Conservation (phyloP, 2,888 invertebrate genomes). For the Spodoptera littoralis region DNA sequence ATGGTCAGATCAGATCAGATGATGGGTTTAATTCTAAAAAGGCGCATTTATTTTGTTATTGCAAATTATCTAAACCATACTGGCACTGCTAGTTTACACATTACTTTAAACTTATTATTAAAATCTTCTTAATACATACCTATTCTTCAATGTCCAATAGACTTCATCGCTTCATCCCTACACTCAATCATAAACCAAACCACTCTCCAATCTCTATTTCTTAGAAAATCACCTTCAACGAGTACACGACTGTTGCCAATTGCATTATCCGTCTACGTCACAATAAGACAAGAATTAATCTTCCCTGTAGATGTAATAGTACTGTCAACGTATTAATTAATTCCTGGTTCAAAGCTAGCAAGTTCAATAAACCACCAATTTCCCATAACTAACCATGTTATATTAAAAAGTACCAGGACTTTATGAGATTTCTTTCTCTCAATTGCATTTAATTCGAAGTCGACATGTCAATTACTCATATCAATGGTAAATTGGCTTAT, state of each 20-base stretch:
- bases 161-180: too few relatives aligned
- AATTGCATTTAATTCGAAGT: conserved; percentile 40
- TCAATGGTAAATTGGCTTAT: conserved; percentile 59
- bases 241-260: background rate
- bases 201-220: background rate
- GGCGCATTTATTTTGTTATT: too few relatives aligned
- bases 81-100: too few relatives aligned
- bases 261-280: background rate
- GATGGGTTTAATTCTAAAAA: too few relatives aligned
- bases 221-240: background rate
- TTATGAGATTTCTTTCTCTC: conserved; percentile 31
- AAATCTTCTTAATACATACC: too few relatives aligned
- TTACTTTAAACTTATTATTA: too few relatives aligned
- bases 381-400: conserved; percentile 12
- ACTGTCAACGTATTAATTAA: conserved; percentile 14
- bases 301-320: conserved; percentile 12
- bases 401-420: conserved; percentile 24
- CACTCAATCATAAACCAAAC: too few relatives aligned
- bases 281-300: conserved; percentile 14
- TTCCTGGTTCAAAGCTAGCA: background rate
- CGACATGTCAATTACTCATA: conserved; percentile 59
- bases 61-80: too few relatives aligned
- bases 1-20: too few relatives aligned
- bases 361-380: conserved; percentile 2
- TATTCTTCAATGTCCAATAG: too few relatives aligned